Conservation (phyloP, 2,797 vertebrate genomes). For the Petrocephalus schoutedeni region DNA sequence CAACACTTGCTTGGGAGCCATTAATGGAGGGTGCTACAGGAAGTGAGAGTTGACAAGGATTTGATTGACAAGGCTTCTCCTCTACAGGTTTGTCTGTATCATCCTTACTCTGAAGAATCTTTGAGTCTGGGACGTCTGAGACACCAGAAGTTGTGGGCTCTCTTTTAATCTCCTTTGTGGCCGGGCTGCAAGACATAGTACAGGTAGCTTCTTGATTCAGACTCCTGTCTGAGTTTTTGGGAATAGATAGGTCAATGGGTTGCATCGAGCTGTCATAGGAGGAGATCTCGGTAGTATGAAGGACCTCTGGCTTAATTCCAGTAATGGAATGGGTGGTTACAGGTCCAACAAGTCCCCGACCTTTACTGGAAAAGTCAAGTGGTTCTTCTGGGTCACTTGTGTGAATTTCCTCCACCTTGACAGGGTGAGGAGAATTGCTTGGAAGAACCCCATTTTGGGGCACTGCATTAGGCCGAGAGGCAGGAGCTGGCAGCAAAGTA, state of each 20-base stretch:
- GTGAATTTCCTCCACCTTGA: slow-evolving; percentile 80
- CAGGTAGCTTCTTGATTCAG: slow-evolving; percentile 32
- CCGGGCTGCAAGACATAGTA: not conserved
- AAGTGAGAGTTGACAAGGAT: slow-evolving; percentile 53
- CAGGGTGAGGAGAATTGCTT: slow-evolving; percentile 46
- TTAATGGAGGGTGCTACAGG: slow-evolving; percentile 39
- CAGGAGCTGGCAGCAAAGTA: slow-evolving; percentile 55
- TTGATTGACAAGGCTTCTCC: slow-evolving; percentile 48
- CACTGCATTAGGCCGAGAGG: slow-evolving; percentile 45
- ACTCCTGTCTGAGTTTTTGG: slow-evolving; percentile 65
- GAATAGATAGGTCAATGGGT: slow-evolving; percentile 84
- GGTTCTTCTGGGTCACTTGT: slow-evolving; percentile 72
- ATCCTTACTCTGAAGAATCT: slow-evolving; percentile 17
- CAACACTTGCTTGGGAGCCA: slow-evolving; percentile 5
- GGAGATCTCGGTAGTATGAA: slow-evolving; percentile 46
- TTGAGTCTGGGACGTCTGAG: slow-evolving; percentile 41
- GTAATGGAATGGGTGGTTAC: slow-evolving; percentile 45
- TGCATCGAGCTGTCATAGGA: slow-evolving; percentile 68
- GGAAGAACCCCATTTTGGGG: slow-evolving; percentile 60
- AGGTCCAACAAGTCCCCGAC: slow-evolving; percentile 43
- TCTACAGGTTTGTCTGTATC: slow-evolving; percentile 50
- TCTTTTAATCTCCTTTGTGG: slow-evolving; percentile 47
- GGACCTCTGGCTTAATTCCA: slow-evolving; percentile 74
- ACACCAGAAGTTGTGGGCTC: slow-evolving; percentile 49
- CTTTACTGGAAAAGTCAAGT: slow-evolving; percentile 80